Base-by-base conservation (phyloP, 2,888 invertebrate species). In the Limenitis camilla region DNA sequence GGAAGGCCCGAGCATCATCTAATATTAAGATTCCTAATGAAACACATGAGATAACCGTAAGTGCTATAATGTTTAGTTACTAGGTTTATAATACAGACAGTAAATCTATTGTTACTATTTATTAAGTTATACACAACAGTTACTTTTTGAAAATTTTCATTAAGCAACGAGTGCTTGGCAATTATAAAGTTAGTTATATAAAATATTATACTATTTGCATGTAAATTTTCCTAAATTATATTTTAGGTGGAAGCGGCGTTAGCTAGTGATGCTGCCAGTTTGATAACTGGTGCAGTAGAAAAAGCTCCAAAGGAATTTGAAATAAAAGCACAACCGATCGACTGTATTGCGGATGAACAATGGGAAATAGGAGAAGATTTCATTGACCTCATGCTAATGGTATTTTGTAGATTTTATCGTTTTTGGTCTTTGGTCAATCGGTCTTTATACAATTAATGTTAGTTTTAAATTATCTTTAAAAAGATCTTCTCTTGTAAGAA, bases 1-100 rank as follows among this genome's bases (percentile, higher is more conserved):
- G 88, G 88, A 78, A 81, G 67, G 65, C 63, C 0, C 60, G 61
- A 49, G 53, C 50, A 28, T 42, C 62, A 1, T 7, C 55, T 31
- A 60, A 75, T 36, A 74, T 81, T 2, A 74, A 72, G 56, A 72
- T 85, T 55, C 85, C 85, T 4, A 58, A 55, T 32, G 67, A 77
- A 56, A 69, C 78, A 5, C 65, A 78, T 47, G 76, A 82, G 59
- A 82, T 83, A 28, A 80, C 79, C 19, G 83, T 83, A 65, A 62
- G 75, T n/a, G n/a, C n/a, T n/a, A n/a, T n/a, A n/a, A n/a, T n/a
- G n/a, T n/a, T n/a, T n/a, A n/a, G n/a, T n/a, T n/a, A n/a, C n/a
- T n/a, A n/a, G n/a, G n/a, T n/a, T n/a, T n/a, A n/a, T n/a, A n/a
- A n/a, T n/a, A n/a, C n/a, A n/a, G n/a, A n/a, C n/a, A n/a, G n/a